phyloP scores from a whole-genome alignment of 2,113 vertebrate species.

The Phylloscopus trochilus region DNA sequence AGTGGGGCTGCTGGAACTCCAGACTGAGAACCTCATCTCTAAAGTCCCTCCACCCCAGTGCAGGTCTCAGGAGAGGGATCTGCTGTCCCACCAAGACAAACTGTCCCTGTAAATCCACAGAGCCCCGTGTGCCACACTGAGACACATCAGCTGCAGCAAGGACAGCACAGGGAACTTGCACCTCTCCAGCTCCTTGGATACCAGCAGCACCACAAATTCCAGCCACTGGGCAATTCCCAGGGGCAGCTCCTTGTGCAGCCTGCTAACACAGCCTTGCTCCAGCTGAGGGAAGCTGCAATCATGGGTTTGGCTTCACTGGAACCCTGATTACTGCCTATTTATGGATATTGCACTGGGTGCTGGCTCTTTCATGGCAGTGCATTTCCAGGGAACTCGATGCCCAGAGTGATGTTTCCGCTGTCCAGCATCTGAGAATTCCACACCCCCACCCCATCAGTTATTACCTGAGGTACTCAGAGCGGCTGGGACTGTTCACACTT shows the following conservation, averaged over 20 bases:
- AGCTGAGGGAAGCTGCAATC: neutral
- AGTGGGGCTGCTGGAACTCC: neutral
- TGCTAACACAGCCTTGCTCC: neutral
- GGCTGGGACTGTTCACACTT: neutral
- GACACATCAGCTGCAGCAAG: neutral
- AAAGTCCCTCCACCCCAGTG: neutral
- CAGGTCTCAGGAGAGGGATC: neutral
- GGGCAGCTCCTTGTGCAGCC: neutral
- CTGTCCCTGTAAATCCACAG: neutral
- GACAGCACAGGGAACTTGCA: neutral
- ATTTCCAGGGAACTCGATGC: neutral
- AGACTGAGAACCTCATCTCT: neutral
- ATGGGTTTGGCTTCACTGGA: neutral
- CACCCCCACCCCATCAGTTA: neutral
- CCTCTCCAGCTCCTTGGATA: neutral
- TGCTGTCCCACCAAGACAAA: neutral
- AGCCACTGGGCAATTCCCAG: neutral
- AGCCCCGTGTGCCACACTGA: neutral
- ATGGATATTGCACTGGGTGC: neutral
- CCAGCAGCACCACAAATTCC: neutral
- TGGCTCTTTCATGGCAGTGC: neutral
- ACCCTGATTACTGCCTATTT: neutral
- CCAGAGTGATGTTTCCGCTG: neutral
- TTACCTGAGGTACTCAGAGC: neutral
- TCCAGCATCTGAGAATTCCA: neutral